These are phyloP conservation scores for Homarus gammarus DNA, from an alignment of 2,888 invertebrate genomes.

Conservation along the genomic window DNA sequence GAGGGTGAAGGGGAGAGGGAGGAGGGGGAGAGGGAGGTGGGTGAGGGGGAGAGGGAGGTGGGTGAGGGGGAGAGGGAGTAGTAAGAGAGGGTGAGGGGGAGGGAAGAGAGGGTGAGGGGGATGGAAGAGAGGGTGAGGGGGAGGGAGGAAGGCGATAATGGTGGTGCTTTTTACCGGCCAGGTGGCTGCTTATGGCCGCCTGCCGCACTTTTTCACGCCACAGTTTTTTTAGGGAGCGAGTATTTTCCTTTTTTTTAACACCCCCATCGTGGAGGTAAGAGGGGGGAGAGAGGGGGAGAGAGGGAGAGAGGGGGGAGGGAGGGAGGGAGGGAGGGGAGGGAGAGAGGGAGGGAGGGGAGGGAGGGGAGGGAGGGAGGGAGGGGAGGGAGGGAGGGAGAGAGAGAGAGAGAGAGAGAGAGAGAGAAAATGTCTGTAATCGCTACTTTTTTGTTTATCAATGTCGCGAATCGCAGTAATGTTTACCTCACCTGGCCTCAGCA, in stretches of 20 bases:
- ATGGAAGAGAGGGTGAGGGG: neutral
- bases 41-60: neutral
- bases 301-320: too few relatives aligned
- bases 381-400: constrained; percentile 7
- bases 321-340: neutral
- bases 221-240: neutral
- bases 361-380: too few relatives aligned
- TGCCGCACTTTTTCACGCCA: neutral
- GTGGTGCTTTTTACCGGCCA: constrained; percentile 4
- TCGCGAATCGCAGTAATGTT: too few relatives aligned
- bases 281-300: neutral
- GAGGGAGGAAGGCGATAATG: too few relatives aligned
- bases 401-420: constrained; percentile 14
- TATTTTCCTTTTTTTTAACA: neutral
- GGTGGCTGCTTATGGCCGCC: neutral
- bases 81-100: neutral
- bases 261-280: neutral
- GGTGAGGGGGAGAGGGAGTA: neutral
- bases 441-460: neutral
- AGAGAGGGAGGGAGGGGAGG: neutral
- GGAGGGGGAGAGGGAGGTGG: neutral
- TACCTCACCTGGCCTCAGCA: too few relatives aligned
- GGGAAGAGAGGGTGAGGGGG: too few relatives aligned
- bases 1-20: neutral
- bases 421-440: neutral